A percentile compares a stretch with the other conserved stretches of the same genome.
Conservation (phyloP, 2,888 invertebrate species). For the Diarsia rubi region DNA sequence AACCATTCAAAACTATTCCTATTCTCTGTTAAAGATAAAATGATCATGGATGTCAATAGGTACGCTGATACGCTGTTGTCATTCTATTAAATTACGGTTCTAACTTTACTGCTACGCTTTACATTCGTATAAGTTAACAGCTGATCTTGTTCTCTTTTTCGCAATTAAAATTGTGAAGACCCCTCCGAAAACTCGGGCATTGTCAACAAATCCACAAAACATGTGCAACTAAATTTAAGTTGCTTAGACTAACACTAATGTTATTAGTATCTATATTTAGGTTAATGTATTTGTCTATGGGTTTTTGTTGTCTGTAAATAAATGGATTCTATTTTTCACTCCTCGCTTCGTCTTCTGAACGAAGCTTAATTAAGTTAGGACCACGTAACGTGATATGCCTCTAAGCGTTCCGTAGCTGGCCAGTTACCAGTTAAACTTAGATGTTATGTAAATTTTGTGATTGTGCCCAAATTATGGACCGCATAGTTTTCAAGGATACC, state of each 20-base stretch:
- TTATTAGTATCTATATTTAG: too few species aligned
- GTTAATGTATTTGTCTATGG: too few species aligned
- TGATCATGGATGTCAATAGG: background rate
- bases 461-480: conserved; percentile 40
- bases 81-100: background rate
- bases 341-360: background rate
- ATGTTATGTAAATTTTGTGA: conserved; percentile 53
- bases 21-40: background rate
- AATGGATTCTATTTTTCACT: background rate
- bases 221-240: too few species aligned
- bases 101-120: background rate
- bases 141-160: background rate
- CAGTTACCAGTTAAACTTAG: conserved; percentile 35
- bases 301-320: too few species aligned
- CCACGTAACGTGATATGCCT: conserved; percentile 45
- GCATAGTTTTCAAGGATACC: conserved; percentile 48
- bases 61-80: background rate
- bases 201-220: background rate
- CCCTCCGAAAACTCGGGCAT: background rate
- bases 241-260: too few species aligned
- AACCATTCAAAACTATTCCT: background rate
- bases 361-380: conserved; percentile 32
- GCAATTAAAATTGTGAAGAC: background rate
- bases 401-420: conserved; percentile 43
- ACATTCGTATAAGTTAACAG: background rate